These are phyloP conservation scores for Leguminivora glycinivorella DNA, from an alignment of 1,140 invertebrate genomes.

Conservation along the genomic window DNA sequence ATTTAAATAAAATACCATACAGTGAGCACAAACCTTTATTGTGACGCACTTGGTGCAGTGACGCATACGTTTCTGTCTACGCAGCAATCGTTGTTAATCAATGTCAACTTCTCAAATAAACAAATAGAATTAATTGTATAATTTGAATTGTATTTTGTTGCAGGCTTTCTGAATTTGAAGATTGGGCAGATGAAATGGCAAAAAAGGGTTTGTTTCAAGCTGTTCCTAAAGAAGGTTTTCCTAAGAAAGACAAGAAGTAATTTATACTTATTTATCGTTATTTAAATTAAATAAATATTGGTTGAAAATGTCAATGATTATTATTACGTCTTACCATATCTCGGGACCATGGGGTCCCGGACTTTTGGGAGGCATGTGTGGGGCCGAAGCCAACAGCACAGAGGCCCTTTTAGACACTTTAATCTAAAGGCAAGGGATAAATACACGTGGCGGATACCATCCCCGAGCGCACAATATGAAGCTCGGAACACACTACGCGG, in stretches of 20 bases:
- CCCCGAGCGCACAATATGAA: too few relatives aligned
- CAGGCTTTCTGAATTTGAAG: constrained; percentile 63
- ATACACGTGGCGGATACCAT: too few relatives aligned
- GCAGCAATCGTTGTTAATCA: background rate
- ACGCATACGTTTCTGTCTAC: background rate
- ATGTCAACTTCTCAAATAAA: background rate
- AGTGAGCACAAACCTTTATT: background rate
- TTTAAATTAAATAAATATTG: background rate
- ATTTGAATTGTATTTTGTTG: constrained; percentile 29
- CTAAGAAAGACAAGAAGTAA: constrained; percentile 41
- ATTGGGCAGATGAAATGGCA: constrained; percentile 72
- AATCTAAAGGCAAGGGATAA: too few relatives aligned
- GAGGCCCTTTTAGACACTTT: too few relatives aligned
- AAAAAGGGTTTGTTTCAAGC: constrained; percentile 69
- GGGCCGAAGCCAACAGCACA: too few relatives aligned
- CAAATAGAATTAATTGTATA: background rate
- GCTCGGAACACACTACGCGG: too few relatives aligned
- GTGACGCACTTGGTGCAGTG: background rate
- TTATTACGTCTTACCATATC: too few relatives aligned
- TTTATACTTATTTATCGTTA: background rate
- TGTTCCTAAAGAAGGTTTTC: constrained; percentile 50
- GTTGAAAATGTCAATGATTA: background rate
- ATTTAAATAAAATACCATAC: background rate
- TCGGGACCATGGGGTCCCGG: too few relatives aligned
- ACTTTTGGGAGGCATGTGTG: too few relatives aligned